Percentiles rank a stretch among this genome's conserved stretches.
phyloP scores from a whole-genome alignment of 1,140 invertebrate species.

The Augochlora pura region DNA sequence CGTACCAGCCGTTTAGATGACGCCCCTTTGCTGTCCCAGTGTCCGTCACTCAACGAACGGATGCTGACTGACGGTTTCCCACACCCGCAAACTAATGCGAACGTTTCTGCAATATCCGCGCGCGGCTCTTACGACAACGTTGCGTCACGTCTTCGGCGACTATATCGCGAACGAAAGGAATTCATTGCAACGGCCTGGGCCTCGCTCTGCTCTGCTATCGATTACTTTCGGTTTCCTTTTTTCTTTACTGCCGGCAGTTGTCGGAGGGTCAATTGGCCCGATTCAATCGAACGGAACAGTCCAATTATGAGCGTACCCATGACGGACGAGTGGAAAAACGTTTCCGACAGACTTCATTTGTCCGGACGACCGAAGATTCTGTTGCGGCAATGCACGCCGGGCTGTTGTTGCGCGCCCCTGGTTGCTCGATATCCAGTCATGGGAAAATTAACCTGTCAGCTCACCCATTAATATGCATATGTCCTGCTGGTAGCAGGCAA shows the following conservation, averaged over 20 bases:
- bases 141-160: background rate
- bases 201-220: no score
- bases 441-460: conserved; percentile 49
- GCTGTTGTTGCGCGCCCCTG: background rate
- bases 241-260: no score
- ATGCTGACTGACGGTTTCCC: conserved; percentile 30
- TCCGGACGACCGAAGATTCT: no score
- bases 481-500: conserved; percentile 31
- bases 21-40: conserved; percentile 9
- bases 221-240: no score
- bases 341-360: background rate
- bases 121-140: background rate
- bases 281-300: background rate
- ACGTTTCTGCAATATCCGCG: background rate
- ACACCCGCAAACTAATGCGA: background rate
- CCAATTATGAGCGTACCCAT: no score
- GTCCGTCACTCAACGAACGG: conserved; percentile 1
- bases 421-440: conserved; percentile 32
- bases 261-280: background rate
- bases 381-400: background rate
- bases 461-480: conserved; percentile 43
- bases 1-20: background rate
- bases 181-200: background rate
- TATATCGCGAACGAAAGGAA: background rate
- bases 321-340: background rate